These are phyloP conservation scores for Hypolimnas misippus DNA, from an alignment of 2,888 invertebrate genomes.

Conservation along the genomic window DNA sequence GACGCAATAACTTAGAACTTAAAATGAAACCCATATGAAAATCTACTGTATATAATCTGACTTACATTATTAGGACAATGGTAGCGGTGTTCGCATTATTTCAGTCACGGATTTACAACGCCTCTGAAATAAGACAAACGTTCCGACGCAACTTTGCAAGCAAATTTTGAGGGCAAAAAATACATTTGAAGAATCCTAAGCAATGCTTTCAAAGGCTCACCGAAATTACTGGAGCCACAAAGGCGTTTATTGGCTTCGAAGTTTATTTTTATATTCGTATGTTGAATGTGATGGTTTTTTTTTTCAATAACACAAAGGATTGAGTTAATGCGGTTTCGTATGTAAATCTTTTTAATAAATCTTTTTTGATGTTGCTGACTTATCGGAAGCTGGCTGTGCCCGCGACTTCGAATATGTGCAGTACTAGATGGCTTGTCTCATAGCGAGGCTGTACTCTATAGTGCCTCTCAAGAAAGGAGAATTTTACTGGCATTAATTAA, in stretches of 20 bases:
- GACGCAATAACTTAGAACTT: too few species aligned
- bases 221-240: conserved; percentile 27
- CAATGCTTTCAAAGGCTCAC: conserved; percentile 31
- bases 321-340: conserved; percentile 3
- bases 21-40: too few species aligned
- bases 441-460: too few species aligned
- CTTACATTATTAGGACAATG: conserved; percentile 1
- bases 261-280: conserved; percentile 10
- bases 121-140: conserved; percentile 64
- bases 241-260: conserved; percentile 24
- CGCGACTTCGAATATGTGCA: too few species aligned
- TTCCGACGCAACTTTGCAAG: conserved; percentile 55
- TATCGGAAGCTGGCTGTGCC: too few species aligned
- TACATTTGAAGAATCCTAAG: conserved; percentile 28
- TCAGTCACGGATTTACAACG: conserved; percentile 68
- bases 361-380: not conserved
- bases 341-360: not conserved
- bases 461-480: too few species aligned
- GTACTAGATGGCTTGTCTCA: too few species aligned
- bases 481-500: too few species aligned
- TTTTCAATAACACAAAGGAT: conserved; percentile 9
- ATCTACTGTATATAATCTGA: too few species aligned
- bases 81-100: conserved; percentile 53
- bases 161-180: conserved; percentile 57
- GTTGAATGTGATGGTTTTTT: conserved; percentile 3